These are phyloP conservation scores for Strix occidentalis DNA, from an alignment of 2,797 vertebrate species.

Conservation along the genomic window DNA sequence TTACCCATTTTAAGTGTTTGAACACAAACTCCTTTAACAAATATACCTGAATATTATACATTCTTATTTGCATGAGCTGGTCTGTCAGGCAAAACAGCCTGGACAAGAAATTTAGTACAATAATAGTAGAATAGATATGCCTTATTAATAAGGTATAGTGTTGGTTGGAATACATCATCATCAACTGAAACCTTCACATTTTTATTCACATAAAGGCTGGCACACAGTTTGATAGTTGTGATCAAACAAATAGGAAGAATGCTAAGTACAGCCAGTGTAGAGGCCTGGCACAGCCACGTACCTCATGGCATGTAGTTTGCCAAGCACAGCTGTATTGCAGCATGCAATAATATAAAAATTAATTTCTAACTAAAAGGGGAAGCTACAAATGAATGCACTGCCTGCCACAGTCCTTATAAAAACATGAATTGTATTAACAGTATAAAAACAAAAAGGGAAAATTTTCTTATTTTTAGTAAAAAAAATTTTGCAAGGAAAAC, in stretches of 20 bases:
- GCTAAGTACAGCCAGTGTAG: background rate
- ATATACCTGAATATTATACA: background rate
- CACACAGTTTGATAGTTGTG: rapidly evolving
- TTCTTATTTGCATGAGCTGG: background rate
- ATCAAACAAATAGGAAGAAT: background rate
- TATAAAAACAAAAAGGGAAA: background rate
- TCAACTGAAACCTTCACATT: background rate
- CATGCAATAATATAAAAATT: background rate
- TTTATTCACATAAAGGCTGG: background rate
- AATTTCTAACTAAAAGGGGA: background rate
- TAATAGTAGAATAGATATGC: background rate
- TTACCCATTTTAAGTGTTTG: background rate
- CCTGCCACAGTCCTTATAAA: background rate
- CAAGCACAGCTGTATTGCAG: background rate
- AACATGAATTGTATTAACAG: background rate
- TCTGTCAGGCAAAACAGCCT: background rate
- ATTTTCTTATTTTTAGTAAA: background rate
- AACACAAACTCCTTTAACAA: background rate
- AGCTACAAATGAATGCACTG: rapidly evolving
- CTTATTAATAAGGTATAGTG: background rate
- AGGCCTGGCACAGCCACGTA: background rate
- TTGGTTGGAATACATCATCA: background rate
- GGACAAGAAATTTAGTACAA: background rate
- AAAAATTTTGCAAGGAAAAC: background rate
- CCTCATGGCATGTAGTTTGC: background rate